These are phyloP conservation scores for Scrobipalpa atriplicella DNA, from an alignment of 2,888 invertebrate species.

Conservation along the genomic window DNA sequence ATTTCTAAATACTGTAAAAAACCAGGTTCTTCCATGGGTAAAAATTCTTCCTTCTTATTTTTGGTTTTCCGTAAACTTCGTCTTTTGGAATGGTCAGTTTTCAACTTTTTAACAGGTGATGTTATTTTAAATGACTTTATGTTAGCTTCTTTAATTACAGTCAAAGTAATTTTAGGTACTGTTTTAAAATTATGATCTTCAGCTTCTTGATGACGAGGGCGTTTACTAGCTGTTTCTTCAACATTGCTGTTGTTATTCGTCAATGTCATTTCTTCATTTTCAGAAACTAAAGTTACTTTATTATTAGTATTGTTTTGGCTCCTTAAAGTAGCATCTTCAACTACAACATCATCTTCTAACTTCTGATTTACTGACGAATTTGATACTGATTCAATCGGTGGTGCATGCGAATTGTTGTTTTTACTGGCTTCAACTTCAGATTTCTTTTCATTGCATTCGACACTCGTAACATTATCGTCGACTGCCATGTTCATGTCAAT, in stretches of 20 bases:
- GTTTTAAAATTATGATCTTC: background rate
- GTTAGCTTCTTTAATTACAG: constrained; percentile 9
- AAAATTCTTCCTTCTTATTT: background rate
- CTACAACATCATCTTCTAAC: background rate
- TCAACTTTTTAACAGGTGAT: background rate
- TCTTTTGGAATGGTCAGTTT: background rate
- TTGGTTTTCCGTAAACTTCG: constrained; percentile 4
- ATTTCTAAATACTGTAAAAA: constrained; percentile 76
- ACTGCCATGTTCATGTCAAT: no score
- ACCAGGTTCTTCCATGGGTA: constrained; percentile 53
- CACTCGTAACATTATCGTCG: no score
- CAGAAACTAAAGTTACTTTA: background rate
- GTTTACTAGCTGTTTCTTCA: background rate
- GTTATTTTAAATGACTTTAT: background rate
- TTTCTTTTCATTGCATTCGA: no score
- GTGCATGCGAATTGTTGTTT: no score
- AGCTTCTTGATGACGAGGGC: background rate
- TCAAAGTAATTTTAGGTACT: constrained; percentile 10
- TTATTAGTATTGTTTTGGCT: background rate
- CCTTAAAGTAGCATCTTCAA: background rate
- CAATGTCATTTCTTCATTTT: background rate
- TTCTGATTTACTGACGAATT: background rate
- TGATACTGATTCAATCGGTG: background rate
- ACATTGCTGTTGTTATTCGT: background rate
- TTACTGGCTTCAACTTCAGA: no score